phyloP scores from a whole-genome alignment of 2,113 vertebrate genomes.

The Lucifuga dentata region DNA sequence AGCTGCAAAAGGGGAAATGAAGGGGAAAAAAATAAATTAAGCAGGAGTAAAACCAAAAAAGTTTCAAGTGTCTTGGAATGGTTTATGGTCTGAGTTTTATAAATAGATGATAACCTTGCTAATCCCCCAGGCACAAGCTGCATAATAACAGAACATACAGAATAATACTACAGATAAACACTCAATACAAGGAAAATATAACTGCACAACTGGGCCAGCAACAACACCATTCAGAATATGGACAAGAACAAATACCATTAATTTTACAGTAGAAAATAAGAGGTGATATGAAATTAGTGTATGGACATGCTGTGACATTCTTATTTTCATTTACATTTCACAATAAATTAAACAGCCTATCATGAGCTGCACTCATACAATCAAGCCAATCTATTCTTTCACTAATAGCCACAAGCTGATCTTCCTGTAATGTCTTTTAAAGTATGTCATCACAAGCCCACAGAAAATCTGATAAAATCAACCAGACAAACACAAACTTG shows the following conservation, averaged over 20 bases:
- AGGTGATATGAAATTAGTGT: too few species aligned
- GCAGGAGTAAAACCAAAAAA: not conserved
- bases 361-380: not conserved
- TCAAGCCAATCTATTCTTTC: not conserved
- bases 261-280: too few species aligned
- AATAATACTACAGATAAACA: not conserved
- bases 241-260: too few species aligned
- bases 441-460: slow-evolving; percentile 10
- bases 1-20: not conserved
- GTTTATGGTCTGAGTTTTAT: slow-evolving; percentile 25
- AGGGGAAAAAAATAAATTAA: not conserved
- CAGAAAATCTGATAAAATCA: slow-evolving; percentile 5
- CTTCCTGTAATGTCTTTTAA: not conserved
- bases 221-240: slow-evolving; percentile 19
- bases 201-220: slow-evolving; percentile 3
- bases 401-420: too few species aligned
- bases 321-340: too few species aligned
- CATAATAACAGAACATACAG: slow-evolving; percentile 32
- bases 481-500: slow-evolving; percentile 9
- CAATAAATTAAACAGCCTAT: not conserved
- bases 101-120: slow-evolving; percentile 40
- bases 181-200: not conserved
- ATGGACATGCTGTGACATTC: too few species aligned
- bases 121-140: slow-evolving; percentile 28
- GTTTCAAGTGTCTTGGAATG: slow-evolving; percentile 1